A percentile compares a stretch with the other conserved stretches of the same genome.
Conservation (phyloP, 2,797 vertebrate genomes). For the Catharus ustulatus region DNA sequence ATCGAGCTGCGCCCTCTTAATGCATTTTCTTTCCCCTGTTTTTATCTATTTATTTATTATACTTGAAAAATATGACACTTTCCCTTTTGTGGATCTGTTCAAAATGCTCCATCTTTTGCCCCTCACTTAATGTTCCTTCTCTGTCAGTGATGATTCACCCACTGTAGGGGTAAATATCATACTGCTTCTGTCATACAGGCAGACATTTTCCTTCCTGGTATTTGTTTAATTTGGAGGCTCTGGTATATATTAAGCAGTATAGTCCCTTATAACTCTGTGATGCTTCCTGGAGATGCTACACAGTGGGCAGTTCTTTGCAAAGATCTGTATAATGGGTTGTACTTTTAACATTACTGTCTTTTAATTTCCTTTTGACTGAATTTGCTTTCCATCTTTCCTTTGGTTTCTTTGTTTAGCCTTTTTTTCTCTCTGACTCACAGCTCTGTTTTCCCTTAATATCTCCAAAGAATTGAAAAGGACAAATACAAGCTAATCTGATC, state of each 20-base stretch:
- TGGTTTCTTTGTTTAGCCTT: neutral
- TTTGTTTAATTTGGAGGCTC: neutral
- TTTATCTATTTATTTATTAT: neutral
- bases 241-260: neutral
- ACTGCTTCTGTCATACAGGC: neutral
- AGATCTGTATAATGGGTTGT: neutral
- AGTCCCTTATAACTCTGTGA: neutral
- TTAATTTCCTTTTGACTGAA: conserved; percentile 6
- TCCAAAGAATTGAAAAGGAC: neutral
- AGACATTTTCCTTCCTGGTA: neutral
- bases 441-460: neutral
- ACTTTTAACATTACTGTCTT: neutral
- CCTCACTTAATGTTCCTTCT: neutral
- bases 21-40: neutral
- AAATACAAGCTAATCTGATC: conserved; percentile 22
- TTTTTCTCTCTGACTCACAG: neutral
- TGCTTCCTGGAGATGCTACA: neutral
- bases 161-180: neutral
- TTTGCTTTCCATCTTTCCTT: neutral
- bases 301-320: neutral
- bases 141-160: neutral
- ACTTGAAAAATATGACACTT: neutral
- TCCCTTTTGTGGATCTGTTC: neutral
- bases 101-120: neutral
- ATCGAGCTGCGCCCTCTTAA: neutral